A percentile compares a stretch with the other conserved stretches of the same genome.
These are phyloP conservation scores for Macrobrachium nipponense DNA, from an alignment of 1,140 invertebrate species.

Conservation along the genomic window DNA sequence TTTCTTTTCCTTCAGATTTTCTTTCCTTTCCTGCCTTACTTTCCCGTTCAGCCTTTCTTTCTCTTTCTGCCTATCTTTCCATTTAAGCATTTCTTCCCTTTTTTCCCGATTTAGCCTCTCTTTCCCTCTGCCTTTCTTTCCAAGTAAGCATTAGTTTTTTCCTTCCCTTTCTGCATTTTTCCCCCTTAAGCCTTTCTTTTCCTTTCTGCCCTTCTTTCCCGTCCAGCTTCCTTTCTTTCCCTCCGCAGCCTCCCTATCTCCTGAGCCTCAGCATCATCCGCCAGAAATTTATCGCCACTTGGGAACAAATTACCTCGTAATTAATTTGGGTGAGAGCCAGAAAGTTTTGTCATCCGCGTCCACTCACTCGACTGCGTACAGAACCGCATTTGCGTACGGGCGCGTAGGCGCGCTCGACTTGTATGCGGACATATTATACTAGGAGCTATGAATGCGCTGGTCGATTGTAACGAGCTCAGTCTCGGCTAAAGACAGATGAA, in stretches of 20 bases:
- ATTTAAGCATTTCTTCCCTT: not conserved
- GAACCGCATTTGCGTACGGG: no score
- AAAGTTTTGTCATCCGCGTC: no score
- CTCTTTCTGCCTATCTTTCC: not conserved
- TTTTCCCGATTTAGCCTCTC: not conserved
- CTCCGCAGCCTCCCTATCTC: not conserved
- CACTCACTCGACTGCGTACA: no score
- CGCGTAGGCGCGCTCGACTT: no score
- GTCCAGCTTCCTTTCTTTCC: not conserved
- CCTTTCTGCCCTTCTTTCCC: not conserved
- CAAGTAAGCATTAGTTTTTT: no score
- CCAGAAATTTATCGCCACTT: slow-evolving; percentile 15
- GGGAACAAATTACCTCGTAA: not conserved
- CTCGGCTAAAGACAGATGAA: no score
- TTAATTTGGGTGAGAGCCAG: no score
- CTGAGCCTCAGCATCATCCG: not conserved
- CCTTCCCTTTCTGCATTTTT: not conserved
- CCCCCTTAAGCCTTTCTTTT: not conserved
- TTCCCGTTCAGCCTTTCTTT: not conserved
- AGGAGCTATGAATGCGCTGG: no score
- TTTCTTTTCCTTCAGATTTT: not conserved
- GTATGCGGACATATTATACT: no score
- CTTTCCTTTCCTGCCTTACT: not conserved
- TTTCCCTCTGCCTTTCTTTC: not conserved
- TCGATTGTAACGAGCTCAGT: no score